These are phyloP conservation scores for Hyalella azteca DNA, from an alignment of 2,888 invertebrate species.

Conservation along the genomic window DNA sequence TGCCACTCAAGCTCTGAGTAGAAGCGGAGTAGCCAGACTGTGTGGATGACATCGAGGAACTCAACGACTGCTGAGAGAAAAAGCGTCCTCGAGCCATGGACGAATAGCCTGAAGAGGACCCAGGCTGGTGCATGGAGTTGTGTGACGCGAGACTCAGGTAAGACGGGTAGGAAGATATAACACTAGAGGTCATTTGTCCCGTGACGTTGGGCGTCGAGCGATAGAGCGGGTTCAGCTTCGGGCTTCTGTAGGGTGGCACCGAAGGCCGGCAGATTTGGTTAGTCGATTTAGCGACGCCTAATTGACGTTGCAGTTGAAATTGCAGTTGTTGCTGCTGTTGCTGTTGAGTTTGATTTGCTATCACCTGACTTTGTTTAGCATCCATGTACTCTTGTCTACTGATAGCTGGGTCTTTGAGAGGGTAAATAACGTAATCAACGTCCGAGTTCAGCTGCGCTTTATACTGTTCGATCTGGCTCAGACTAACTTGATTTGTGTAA, in stretches of 20 bases:
- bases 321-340: constrained; percentile 46
- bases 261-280: constrained; percentile 61
- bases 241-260: constrained; percentile 68
- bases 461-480: constrained; percentile 81
- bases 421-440: constrained; percentile 90
- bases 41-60: constrained; percentile 61
- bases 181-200: constrained; percentile 51
- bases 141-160: constrained; percentile 54
- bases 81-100: constrained; percentile 58
- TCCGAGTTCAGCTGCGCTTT: constrained; percentile 89
- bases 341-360: constrained; percentile 59
- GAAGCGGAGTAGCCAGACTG: constrained; percentile 61
- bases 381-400: constrained; percentile 91
- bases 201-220: constrained; percentile 80
- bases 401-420: constrained; percentile 84
- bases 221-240: constrained; percentile 77
- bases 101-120: constrained; percentile 60
- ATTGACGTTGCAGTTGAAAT: constrained; percentile 48
- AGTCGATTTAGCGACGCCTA: constrained; percentile 59
- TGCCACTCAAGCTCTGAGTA: constrained; percentile 61
- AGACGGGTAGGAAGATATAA: constrained; percentile 50
- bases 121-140: constrained; percentile 43
- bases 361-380: constrained; percentile 71
- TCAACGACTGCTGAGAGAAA: constrained; percentile 59
- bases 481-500: constrained; percentile 72